A percentile compares a stretch with the other conserved stretches of the same genome.
phyloP scores from a whole-genome alignment of 1,140 invertebrate species.

The Trichogramma pretiosum region DNA sequence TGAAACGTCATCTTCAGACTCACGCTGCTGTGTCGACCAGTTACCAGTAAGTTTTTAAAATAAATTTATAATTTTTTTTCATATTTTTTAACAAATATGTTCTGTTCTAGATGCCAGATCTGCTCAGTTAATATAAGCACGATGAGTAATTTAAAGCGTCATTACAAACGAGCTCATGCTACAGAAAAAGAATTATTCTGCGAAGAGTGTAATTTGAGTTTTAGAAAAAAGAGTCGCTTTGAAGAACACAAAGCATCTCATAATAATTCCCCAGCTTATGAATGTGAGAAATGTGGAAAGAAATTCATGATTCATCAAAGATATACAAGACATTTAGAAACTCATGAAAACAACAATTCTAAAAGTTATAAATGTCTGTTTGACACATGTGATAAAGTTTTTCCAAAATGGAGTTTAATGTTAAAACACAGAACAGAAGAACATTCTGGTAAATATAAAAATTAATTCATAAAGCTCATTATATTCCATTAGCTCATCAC shows the following conservation, averaged over 20 bases:
- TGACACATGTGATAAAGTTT: conserved; percentile 11
- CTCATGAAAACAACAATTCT: conserved; percentile 3
- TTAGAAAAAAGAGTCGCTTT: conserved; percentile 16
- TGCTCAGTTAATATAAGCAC: conserved; percentile 13
- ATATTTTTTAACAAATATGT: too few relatives aligned
- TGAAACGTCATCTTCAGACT: conserved; percentile 15
- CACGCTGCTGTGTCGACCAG: neutral
- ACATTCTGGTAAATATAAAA: conserved; percentile 10
- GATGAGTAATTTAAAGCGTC: conserved; percentile 15
- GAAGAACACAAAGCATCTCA: conserved; percentile 13
- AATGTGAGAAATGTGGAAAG: conserved; percentile 12
- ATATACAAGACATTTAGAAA: conserved; percentile 4
- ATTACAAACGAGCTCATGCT: conserved; percentile 14
- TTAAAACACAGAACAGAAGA: conserved; percentile 7
- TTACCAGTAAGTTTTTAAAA: conserved; percentile 11
- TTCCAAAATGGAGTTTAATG: conserved; percentile 12
- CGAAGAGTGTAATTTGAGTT: conserved; percentile 7
- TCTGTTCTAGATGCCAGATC: conserved; percentile 12
- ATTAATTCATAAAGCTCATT: neutral
- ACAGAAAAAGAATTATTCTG: conserved; percentile 5
- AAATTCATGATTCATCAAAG: neutral
- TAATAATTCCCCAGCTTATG: conserved; percentile 1
- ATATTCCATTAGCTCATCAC: neutral
- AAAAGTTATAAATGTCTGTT: conserved; percentile 9
- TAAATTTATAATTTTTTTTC: too few relatives aligned